Evolutionary conservation across 2,113 vertebrate genomes (phyloP).

Genomic region (Todiramphus saurophagus): DNA sequence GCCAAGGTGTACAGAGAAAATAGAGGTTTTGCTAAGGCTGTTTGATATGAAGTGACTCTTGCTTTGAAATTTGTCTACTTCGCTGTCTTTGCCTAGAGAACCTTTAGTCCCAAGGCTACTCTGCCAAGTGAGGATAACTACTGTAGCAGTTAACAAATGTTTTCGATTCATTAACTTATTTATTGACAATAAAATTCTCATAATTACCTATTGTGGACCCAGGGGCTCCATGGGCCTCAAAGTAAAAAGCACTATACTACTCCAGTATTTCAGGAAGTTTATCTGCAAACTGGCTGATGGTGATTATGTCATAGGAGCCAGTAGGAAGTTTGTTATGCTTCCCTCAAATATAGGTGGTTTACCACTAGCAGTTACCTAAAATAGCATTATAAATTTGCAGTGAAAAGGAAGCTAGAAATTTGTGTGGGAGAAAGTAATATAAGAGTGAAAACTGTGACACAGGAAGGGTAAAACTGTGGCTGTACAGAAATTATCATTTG

Average conservation of each 20-base stretch:
- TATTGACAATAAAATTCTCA: background rate
- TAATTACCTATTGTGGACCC: background rate
- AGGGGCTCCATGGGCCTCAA: background rate
- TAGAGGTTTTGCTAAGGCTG: background rate
- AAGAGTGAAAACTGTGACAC: background rate
- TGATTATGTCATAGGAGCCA: background rate
- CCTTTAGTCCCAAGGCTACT: background rate
- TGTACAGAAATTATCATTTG: background rate
- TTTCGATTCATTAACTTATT: background rate
- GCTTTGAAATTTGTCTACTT: background rate
- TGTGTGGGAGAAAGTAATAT: background rate
- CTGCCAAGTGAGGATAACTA: background rate
- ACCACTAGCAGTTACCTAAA: background rate
- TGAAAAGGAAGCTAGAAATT: background rate
- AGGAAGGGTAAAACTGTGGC: background rate
- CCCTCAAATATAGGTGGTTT: background rate
- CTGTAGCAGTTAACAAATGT: background rate
- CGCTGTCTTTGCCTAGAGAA: background rate
- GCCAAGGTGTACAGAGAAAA: background rate
- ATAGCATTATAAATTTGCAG: background rate
- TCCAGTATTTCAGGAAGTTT: background rate
- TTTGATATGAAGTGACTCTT: conserved; percentile 20
- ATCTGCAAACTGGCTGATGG: background rate
- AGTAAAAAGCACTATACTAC: background rate
- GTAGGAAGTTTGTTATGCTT: background rate